phyloP scores from a whole-genome alignment of 2,113 vertebrate species.

The Perognathus longimembris region DNA sequence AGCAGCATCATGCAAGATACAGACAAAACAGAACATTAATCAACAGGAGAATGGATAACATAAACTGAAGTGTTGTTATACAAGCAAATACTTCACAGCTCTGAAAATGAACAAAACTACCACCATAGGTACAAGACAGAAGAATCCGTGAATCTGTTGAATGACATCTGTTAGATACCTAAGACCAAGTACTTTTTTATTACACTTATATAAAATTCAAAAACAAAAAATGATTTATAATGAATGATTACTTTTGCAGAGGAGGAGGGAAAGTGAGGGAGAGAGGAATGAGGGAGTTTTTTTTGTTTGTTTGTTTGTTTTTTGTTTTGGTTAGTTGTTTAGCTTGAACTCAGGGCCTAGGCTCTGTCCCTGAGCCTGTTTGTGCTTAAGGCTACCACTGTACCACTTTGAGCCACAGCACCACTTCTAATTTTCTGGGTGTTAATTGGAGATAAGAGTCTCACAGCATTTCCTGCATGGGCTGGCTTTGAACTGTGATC shows the following conservation, averaged over 20 bases:
- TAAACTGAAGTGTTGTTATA: neutral
- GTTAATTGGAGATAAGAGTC: too few species aligned
- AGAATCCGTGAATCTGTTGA: constrained; percentile 29
- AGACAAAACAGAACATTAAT: constrained; percentile 29
- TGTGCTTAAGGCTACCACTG: too few species aligned
- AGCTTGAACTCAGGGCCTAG: too few species aligned
- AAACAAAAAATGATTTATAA: neutral
- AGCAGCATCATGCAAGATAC: neutral
- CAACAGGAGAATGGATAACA: neutral
- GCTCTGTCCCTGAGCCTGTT: too few species aligned
- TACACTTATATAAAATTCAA: neutral
- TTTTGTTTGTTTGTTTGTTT: too few species aligned
- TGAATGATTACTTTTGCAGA: neutral
- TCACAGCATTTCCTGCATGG: too few species aligned
- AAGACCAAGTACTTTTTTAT: neutral
- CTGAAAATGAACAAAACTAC: neutral
- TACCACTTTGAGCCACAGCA: too few species aligned
- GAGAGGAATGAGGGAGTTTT: neutral
- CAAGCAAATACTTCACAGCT: neutral
- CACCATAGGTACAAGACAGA: neutral
- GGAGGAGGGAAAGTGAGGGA: neutral
- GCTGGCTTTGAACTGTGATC: too few species aligned
- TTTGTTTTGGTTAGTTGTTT: too few species aligned
- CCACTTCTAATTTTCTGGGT: too few species aligned
- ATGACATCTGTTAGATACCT: neutral